Conservation (phyloP, 2,113 vertebrate genomes). For the Ciconia maguari region DNA sequence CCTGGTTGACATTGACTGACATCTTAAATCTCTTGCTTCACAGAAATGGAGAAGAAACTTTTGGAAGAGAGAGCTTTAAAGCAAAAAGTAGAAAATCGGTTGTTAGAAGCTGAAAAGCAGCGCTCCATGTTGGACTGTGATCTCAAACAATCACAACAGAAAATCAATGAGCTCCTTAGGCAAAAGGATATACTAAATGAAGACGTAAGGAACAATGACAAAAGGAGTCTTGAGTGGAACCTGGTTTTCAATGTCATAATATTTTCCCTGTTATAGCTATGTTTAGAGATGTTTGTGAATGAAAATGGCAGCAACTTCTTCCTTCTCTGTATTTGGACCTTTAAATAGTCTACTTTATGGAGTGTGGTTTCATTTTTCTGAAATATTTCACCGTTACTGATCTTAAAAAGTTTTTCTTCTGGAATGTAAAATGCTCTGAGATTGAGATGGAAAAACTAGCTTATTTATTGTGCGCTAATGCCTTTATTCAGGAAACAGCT, state of each 20-base stretch:
- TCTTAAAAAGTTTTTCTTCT: background rate
- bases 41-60: slow-evolving; percentile 97
- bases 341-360: background rate
- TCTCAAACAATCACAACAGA: slow-evolving; percentile 95
- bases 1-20: background rate
- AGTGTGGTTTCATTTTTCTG: background rate
- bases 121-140: slow-evolving; percentile 96
- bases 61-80: slow-evolving; percentile 89
- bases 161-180: slow-evolving; percentile 87
- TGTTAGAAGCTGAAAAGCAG: slow-evolving; percentile 93
- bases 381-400: background rate
- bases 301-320: background rate
- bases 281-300: background rate
- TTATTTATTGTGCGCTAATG: background rate
- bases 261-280: background rate
- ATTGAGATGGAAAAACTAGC: background rate
- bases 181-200: slow-evolving; percentile 92
- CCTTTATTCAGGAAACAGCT: background rate
- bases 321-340: background rate
- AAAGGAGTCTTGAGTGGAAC: background rate
- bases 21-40: background rate
- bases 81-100: slow-evolving; percentile 89
- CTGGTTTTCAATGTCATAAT: background rate
- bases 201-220: slow-evolving; percentile 78
- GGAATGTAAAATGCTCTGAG: background rate